Evolutionary conservation across 2,888 invertebrate species (phyloP).

Genomic region (Norana najaformis): DNA sequence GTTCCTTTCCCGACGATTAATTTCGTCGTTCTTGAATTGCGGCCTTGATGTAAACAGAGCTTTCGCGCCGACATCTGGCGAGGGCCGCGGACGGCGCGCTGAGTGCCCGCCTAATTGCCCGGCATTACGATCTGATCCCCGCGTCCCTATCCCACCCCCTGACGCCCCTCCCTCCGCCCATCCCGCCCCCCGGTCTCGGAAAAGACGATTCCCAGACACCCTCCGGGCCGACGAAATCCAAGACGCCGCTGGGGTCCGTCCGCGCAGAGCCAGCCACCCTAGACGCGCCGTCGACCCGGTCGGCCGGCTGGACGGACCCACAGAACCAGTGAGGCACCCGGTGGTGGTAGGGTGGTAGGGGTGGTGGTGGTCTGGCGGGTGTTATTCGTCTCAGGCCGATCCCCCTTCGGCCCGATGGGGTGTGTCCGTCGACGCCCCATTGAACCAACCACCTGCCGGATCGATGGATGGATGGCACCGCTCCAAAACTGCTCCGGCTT

Average conservation of each 20-base stretch:
- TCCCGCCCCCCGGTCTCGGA: not conserved
- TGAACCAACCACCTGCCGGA: not conserved
- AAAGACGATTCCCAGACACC: conserved; percentile 3
- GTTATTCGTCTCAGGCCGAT: not conserved
- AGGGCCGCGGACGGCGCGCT: not conserved
- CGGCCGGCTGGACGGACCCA: no score
- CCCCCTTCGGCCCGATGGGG: not conserved
- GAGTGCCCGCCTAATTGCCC: conserved; percentile 7
- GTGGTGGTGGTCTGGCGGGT: conserved; percentile 13
- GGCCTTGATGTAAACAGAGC: not conserved
- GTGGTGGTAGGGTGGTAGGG: not conserved
- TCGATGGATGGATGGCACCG: not conserved
- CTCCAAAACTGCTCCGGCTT: not conserved
- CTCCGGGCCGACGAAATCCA: not conserved
- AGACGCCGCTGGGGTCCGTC: not conserved
- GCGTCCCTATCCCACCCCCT: not conserved
- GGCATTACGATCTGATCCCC: not conserved
- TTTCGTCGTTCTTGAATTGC: not conserved
- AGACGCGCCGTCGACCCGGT: not conserved
- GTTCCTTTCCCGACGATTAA: not conserved
- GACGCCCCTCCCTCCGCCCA: not conserved
- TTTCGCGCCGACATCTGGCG: not conserved
- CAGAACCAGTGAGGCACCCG: not conserved
- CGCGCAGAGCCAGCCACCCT: not conserved
- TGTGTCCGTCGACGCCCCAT: conserved; percentile 1